Base-by-base conservation (phyloP, 2,797 vertebrate species). In the Chelidonichthys spinosus region DNA sequence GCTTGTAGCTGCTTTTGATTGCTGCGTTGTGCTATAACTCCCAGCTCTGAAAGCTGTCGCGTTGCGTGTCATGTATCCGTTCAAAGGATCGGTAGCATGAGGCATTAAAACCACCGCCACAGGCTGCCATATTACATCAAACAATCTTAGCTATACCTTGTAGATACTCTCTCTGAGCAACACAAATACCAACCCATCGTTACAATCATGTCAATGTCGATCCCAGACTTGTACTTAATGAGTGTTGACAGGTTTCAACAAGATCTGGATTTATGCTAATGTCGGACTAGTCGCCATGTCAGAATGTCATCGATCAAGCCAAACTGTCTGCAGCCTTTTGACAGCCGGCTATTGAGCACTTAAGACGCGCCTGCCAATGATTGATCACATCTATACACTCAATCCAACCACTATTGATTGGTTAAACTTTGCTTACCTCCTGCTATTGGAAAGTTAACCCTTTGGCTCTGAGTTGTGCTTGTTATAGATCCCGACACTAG, bases 361-460 rank as follows among this genome's bases (percentile, higher is more conserved):
- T 69, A 70, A 76, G 60, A 90, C 74, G 82, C 69, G 79, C 58
- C 68, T 65, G 47, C 69, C 54, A 35, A 60, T 90, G 90, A 92
- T 87, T 82, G 80, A 93, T 92, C 81, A 80, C 86, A 58, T 80
- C 78, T 64, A 84, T 73, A 68, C 61, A 87, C 55, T 89, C 74
- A 78, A 62, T 78, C 74, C 61, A 76, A 52, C 67, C 36, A 46
- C 39, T 50, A 89, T 90, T 78, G 90, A 91, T 88, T 83, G 55
- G 15, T 63, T 84, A 64, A 75, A 73, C 62, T 82, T 79, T 85
- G 88, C 93, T 92, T 94, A 95, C 94, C 93, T 93, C 64, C 66
- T 82, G 68, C 62, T 85, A 79, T 85, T 52, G 83, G 76, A 58
- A 76, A 54, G 78, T 84, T 83, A 79, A 87, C 81, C 77, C 78